Conservation (phyloP, 2,888 invertebrate species). For the Tipula lateralis region DNA sequence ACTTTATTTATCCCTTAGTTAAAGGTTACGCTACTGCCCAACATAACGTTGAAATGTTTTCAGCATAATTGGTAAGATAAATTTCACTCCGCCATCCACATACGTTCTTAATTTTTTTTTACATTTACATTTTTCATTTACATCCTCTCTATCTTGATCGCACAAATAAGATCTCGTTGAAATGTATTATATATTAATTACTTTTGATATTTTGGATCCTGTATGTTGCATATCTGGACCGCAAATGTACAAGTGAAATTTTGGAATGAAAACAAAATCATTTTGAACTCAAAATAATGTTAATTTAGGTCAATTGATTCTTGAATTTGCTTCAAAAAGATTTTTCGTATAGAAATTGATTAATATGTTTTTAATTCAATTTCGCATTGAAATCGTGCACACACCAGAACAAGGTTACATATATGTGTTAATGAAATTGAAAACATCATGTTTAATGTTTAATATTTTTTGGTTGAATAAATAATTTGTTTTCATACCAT, state of each 20-base stretch:
- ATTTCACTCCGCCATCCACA: neutral
- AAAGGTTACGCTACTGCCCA: neutral
- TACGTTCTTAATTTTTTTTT: neutral
- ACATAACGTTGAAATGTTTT: neutral
- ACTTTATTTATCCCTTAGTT: too few relatives aligned
- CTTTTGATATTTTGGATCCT: neutral
- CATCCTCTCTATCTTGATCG: neutral
- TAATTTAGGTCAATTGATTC: conserved; percentile 12
- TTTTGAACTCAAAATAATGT: neutral
- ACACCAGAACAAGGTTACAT: neutral
- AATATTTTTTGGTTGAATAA: neutral
- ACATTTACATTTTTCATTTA: neutral
- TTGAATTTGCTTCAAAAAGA: neutral
- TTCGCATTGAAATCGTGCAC: neutral
- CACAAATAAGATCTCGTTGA: neutral
- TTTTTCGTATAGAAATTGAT: neutral
- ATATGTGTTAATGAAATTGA: neutral
- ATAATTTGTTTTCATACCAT: neutral
- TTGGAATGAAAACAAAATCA: neutral
- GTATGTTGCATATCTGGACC: neutral
- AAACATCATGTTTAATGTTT: conserved; percentile 1
- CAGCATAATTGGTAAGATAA: neutral
- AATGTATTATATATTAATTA: neutral
- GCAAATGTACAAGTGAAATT: neutral
- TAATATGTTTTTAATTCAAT: neutral